Conservation (phyloP, 2,888 invertebrate species). For the Allacma fusca region DNA sequence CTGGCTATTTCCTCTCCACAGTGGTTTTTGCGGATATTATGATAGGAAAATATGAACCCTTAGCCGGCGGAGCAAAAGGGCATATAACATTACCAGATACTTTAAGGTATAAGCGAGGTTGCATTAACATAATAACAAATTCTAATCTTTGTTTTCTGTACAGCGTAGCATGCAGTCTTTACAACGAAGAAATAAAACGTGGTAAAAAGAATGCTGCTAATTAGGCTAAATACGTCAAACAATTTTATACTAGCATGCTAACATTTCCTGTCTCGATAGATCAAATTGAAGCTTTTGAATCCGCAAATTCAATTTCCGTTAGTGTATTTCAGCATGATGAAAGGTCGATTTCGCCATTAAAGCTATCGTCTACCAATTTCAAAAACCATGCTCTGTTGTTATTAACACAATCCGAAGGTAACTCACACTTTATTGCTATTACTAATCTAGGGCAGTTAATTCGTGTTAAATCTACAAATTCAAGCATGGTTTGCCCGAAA, state of each 20-base stretch:
- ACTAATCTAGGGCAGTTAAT: background rate
- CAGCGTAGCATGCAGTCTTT: background rate
- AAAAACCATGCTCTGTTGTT: background rate
- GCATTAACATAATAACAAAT: background rate
- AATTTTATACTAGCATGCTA: background rate
- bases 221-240: background rate
- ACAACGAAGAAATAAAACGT: background rate
- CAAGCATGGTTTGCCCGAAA: background rate
- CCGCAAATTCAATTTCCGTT: background rate
- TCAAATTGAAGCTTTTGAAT: background rate
- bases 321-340: background rate
- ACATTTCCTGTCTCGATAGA: background rate
- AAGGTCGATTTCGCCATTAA: background rate
- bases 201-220: background rate
- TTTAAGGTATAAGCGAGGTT: background rate
- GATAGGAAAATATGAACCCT: background rate
- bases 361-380: background rate
- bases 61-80: background rate
- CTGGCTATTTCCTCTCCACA: background rate
- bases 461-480: background rate
- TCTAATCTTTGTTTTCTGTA: background rate
- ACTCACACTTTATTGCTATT: background rate
- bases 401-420: background rate
- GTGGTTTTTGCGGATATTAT: background rate
- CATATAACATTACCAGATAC: background rate